phyloP scores from a whole-genome alignment of 2,113 vertebrate genomes.

The Diadophis punctatus region DNA sequence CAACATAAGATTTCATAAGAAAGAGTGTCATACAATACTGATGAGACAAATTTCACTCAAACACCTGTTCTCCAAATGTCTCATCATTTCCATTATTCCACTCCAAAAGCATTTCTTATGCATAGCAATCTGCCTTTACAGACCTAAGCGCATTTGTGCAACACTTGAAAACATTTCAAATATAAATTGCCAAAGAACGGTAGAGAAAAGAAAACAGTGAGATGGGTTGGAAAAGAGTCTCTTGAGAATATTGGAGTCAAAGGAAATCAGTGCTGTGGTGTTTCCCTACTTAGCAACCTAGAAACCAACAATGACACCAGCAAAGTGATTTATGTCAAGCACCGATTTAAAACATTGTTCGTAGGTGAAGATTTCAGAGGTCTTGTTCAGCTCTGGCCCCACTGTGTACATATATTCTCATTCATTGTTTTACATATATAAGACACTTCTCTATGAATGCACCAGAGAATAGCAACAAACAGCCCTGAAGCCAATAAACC shows the following conservation, averaged over 20 bases:
- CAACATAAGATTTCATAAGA: constrained; percentile 25
- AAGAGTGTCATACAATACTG: not conserved
- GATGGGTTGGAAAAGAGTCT: constrained; percentile 26
- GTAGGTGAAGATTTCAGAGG: constrained; percentile 17
- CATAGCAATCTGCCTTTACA: constrained; percentile 43
- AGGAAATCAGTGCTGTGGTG: constrained; percentile 5
- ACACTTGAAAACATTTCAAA: constrained; percentile 38
- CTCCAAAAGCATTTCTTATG: not conserved
- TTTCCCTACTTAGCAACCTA: constrained; percentile 30
- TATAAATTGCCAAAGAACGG: constrained; percentile 26
- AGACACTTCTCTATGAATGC: not conserved
- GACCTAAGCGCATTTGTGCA: constrained; percentile 36
- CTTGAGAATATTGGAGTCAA: constrained; percentile 49
- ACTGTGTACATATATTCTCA: not conserved
- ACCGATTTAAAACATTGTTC: constrained; percentile 34
- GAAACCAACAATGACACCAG: constrained; percentile 11
- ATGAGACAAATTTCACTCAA: constrained; percentile 15
- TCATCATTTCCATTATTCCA: constrained; percentile 35
- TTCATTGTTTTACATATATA: not conserved
- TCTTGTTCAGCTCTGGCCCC: not conserved
- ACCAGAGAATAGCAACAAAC: not conserved
- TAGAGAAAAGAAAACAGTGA: constrained; percentile 26
- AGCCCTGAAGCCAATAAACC: not conserved
- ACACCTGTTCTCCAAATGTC: constrained; percentile 3
- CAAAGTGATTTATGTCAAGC: constrained; percentile 12